These are phyloP conservation scores for Ophion ellenae DNA, from an alignment of 2,888 invertebrate species.

Conservation along the genomic window DNA sequence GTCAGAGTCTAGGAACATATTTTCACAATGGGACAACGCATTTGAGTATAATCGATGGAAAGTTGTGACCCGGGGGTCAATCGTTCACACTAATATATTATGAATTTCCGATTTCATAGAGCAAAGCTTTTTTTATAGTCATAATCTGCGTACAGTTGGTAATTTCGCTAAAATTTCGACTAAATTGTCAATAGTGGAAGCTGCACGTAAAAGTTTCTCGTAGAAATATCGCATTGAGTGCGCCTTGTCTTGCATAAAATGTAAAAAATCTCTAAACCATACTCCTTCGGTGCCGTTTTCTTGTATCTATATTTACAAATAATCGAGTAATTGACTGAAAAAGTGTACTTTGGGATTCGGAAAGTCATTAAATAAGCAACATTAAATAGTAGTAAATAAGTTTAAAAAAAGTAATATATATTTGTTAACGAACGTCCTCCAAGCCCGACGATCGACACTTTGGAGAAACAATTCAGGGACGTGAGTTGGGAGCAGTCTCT, in stretches of 20 bases:
- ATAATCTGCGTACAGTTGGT: neutral
- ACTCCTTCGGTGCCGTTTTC: neutral
- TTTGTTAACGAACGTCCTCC: neutral
- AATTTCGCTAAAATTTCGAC: neutral
- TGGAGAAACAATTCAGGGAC: conserved; percentile 15
- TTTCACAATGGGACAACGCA: conserved; percentile 18
- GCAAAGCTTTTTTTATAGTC: neutral
- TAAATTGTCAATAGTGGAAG: conserved; percentile 6
- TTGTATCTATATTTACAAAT: conserved; percentile 21
- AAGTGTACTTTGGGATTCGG: conserved; percentile 38
- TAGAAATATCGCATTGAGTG: neutral
- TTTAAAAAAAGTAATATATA: conserved; percentile 9
- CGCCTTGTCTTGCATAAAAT: neutral
- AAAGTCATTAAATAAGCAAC: conserved; percentile 39
- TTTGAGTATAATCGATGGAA: conserved; percentile 16
- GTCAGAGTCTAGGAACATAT: conserved; percentile 56
- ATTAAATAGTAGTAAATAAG: conserved; percentile 12
- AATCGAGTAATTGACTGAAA: conserved; percentile 27
- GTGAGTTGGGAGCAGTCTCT: conserved; percentile 43
- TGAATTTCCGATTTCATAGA: neutral
- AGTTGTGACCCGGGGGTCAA: conserved; percentile 6
- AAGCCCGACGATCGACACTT: conserved; percentile 6
- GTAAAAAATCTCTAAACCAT: neutral
- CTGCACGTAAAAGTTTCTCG: neutral
- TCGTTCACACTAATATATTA: neutral